phyloP scores from a whole-genome alignment of 1,140 invertebrate genomes.

The Drosophila pectinifera region DNA sequence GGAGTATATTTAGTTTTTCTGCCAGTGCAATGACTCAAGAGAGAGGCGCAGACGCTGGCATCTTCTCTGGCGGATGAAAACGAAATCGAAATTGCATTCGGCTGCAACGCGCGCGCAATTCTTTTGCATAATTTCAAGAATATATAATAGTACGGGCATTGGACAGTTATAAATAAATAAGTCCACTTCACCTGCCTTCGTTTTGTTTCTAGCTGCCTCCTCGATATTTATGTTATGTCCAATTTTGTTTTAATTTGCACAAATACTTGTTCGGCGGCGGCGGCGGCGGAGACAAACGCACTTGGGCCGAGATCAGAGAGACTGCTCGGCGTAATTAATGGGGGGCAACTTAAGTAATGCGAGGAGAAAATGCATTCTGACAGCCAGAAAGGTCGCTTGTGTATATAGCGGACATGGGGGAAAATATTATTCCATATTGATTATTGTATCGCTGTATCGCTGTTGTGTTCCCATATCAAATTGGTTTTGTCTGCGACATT shows the following conservation, averaged over 20 bases:
- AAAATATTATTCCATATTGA: constrained; percentile 29
- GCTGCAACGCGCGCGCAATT: constrained; percentile 22
- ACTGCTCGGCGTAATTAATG: constrained; percentile 51
- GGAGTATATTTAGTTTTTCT: too few species aligned
- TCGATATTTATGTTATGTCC: constrained; percentile 71
- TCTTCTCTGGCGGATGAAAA: constrained; percentile 72
- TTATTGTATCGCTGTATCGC: constrained; percentile 18
- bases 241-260: constrained; percentile 71
- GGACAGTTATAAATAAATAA: constrained; percentile 70
- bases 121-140: constrained; percentile 60
- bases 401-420: constrained; percentile 1
- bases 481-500: background rate
- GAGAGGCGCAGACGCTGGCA: constrained; percentile 38
- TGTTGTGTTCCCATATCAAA: background rate
- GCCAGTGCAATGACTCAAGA: constrained; percentile 47
- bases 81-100: constrained; percentile 67
- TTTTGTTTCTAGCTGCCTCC: constrained; percentile 26
- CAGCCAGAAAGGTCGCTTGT: constrained; percentile 42
- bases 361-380: constrained; percentile 50
- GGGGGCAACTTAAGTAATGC: constrained; percentile 58
- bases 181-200: constrained; percentile 59
- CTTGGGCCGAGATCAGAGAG: constrained; percentile 51
- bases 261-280: constrained; percentile 31
- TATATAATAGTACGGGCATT: constrained; percentile 43
- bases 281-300: constrained; percentile 41